Percentiles rank a stretch among this genome's conserved stretches.
These are phyloP conservation scores for Nyctibius grandis DNA, from an alignment of 2,797 vertebrate species.

Conservation along the genomic window DNA sequence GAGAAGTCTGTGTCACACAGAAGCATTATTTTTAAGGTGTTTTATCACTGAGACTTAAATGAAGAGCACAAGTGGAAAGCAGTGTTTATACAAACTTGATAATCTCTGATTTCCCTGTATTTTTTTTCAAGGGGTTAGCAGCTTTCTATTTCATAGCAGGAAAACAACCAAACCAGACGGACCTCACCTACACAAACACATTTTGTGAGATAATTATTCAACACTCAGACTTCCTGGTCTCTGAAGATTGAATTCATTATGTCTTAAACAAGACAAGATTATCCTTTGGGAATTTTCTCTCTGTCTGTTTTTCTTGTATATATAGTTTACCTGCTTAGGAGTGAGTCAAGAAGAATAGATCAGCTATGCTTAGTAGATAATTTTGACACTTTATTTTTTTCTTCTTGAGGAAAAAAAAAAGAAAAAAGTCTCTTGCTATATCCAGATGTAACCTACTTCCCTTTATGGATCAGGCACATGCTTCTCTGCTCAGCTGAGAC, in stretches of 20 bases:
- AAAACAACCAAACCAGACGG: slow-evolving; percentile 63
- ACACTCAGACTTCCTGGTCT: slow-evolving; percentile 6
- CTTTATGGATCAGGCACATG: slow-evolving; percentile 62
- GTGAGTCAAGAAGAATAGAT: slow-evolving; percentile 49
- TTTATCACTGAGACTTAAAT: slow-evolving; percentile 41
- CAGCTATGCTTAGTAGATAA: slow-evolving; percentile 22
- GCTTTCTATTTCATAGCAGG: slow-evolving; percentile 65
- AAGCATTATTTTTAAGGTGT: not conserved
- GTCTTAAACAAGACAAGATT: slow-evolving; percentile 55
- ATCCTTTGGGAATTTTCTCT: slow-evolving; percentile 53
- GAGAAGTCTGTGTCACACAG: not conserved
- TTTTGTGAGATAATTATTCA: slow-evolving; percentile 64
- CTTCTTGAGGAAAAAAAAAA: not conserved
- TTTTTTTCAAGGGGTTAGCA: slow-evolving; percentile 49
- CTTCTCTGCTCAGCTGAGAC: slow-evolving; percentile 45
- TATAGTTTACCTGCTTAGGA: slow-evolving; percentile 62
- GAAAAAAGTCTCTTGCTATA: slow-evolving; percentile 49
- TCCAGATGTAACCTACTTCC: slow-evolving; percentile 57
- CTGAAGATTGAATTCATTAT: slow-evolving; percentile 65
- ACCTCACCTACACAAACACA: slow-evolving; percentile 64
- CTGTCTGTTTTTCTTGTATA: slow-evolving; percentile 41
- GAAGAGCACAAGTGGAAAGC: slow-evolving; percentile 44
- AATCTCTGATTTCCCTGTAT: slow-evolving; percentile 32
- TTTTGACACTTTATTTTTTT: slow-evolving; percentile 57
- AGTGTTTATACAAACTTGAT: slow-evolving; percentile 38